phyloP scores from a whole-genome alignment of 2,797 vertebrate genomes.

The Sciurus carolinensis region DNA sequence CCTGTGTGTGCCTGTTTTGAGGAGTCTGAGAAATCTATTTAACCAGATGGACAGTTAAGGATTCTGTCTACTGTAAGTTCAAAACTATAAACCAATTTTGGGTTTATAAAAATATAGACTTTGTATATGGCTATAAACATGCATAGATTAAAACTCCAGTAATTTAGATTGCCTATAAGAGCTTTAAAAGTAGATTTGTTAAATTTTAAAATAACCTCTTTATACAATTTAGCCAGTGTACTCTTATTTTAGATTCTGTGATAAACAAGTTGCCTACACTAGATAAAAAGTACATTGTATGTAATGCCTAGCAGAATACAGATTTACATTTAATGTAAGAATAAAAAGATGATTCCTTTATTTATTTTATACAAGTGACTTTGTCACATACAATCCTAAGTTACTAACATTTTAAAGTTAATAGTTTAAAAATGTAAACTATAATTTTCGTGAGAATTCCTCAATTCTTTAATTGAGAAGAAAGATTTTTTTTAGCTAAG shows the following conservation, averaged over 20 bases:
- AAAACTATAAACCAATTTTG: slow-evolving; percentile 10
- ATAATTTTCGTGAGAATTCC: slow-evolving; percentile 3
- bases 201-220: background rate
- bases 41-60: background rate
- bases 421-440: slow-evolving; percentile 5
- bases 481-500: slow-evolving; percentile 7
- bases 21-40: slow-evolving; percentile 8
- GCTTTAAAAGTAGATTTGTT: slow-evolving; percentile 50
- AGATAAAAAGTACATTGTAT: slow-evolving; percentile 48
- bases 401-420: slow-evolving; percentile 51
- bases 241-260: slow-evolving; percentile 65
- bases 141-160: background rate
- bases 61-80: slow-evolving; percentile 41
- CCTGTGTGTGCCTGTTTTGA: background rate
- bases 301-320: background rate
- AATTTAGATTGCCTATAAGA: slow-evolving; percentile 14
- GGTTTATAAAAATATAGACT: slow-evolving; percentile 34
- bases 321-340: slow-evolving; percentile 15
- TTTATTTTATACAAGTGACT: slow-evolving; percentile 26
- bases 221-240: slow-evolving; percentile 30
- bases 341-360: slow-evolving; percentile 5
- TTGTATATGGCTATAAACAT: background rate
- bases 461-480: background rate
- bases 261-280: slow-evolving; percentile 55
- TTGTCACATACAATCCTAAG: background rate